Evolutionary conservation across 2,113 vertebrate species (phyloP), one percentile per base, ranked within the genome.

Genomic region (Cavia porcellus): DNA sequence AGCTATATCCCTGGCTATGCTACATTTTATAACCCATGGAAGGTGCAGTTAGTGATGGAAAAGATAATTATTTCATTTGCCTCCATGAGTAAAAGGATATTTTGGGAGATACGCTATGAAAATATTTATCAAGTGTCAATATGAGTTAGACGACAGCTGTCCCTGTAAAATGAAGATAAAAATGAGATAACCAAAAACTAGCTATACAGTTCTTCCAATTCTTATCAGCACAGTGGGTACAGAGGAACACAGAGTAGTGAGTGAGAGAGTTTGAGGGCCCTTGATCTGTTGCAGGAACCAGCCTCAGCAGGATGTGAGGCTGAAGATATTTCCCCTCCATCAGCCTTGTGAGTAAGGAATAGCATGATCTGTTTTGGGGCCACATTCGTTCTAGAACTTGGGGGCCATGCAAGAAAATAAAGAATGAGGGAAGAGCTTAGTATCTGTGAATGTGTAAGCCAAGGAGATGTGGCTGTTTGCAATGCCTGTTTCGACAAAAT

Each of bases 61-160:
- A n/a, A 20, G 84, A 38, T 47, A 72, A 57, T 57, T 30, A 52
- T 72, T 89, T 95, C 59, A 62, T 35, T 85, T 97, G 81, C 22
- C 55, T 55, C 42, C 28, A 20, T 25, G 7, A 52, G 5, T 80
- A 80, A 80, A 24, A 93, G 57, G 28, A 57, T 35, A 22, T 94
- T 95, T 96, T 55, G 64, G 20, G 81, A 30, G 61, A 92, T 9
- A 57, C 2, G 5, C 38, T 59, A 45, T 50, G 38, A 92, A 59
- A 38, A 72, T 10, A 87, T 45, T 14, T 82, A 35, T 15, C 57
- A 82, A 64, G 47, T 68, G 62, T 84, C 12, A 57, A 0, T 42
- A 59, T 80, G 52, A 61, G 25, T 66, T 90, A 85, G 55, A 92
- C 93, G 72, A 84, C 17, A 72, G 35, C 47, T 83, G 62, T 88